Evolutionary conservation across 1,140 invertebrate species (phyloP).

Genomic region (Nylanderia fulva): DNA sequence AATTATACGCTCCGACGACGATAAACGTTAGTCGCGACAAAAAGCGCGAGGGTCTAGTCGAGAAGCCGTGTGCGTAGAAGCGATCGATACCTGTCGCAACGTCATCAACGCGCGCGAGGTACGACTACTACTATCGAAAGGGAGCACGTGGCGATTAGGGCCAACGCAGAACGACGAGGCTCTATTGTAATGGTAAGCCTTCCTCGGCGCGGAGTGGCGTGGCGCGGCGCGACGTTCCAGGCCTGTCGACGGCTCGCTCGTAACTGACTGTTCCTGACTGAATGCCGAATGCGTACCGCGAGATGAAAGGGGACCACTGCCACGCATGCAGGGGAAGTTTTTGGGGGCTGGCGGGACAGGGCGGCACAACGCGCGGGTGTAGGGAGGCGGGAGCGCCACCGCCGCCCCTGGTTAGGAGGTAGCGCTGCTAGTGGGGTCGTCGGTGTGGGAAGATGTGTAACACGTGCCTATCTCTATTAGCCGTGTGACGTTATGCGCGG

Average conservation of each 20-base stretch:
- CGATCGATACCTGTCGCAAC: slow-evolving; percentile 66
- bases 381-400: slow-evolving; percentile 68
- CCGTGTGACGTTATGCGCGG: slow-evolving; percentile 79
- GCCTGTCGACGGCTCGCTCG: slow-evolving; percentile 83
- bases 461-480: slow-evolving; percentile 85
- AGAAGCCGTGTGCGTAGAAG: not conserved
- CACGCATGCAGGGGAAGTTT: slow-evolving; percentile 85
- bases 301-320: slow-evolving; percentile 82
- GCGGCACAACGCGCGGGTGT: slow-evolving; percentile 64
- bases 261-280: slow-evolving; percentile 85
- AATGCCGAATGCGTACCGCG: slow-evolving; percentile 83
- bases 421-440: slow-evolving; percentile 66
- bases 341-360: slow-evolving; percentile 72
- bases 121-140: slow-evolving; percentile 28
- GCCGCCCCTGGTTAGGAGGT: slow-evolving; percentile 53
- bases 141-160: slow-evolving; percentile 52
- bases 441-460: slow-evolving; percentile 71
- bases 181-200: not conserved
- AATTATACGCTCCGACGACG: slow-evolving; percentile 23
- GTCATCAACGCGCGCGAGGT: slow-evolving; percentile 48
- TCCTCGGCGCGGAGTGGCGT: slow-evolving; percentile 12
- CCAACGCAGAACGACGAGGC: not conserved
- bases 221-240: slow-evolving; percentile 65
- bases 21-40: slow-evolving; percentile 36
- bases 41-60: slow-evolving; percentile 35